These are phyloP conservation scores for Rhinatrema bivittatum DNA, from an alignment of 2,797 vertebrate genomes.

Conservation along the genomic window DNA sequence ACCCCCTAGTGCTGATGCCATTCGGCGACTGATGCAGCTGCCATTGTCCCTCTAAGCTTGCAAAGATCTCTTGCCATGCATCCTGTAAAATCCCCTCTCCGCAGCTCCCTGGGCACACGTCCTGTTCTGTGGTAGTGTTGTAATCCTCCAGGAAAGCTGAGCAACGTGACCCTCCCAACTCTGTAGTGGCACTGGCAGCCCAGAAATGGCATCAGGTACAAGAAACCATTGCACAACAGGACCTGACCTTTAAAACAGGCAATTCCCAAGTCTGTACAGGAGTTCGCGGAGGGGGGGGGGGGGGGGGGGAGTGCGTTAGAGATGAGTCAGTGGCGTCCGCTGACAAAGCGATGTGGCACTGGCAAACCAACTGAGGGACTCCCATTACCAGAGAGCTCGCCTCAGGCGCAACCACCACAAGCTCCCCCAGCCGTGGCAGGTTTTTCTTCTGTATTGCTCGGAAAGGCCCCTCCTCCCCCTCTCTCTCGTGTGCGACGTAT, in stretches of 20 bases:
- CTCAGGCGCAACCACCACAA: neutral
- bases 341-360: neutral
- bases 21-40: neutral
- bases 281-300: too few relatives aligned
- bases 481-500: too few relatives aligned
- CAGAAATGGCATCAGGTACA: constrained; percentile 9
- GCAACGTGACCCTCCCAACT: constrained; percentile 1
- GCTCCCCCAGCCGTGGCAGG: constrained; percentile 14
- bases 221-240: constrained; percentile 9
- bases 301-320: neutral
- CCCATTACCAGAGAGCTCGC: neutral
- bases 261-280: neutral
- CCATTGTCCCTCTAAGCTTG: constrained; percentile 10
- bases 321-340: neutral
- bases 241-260: too few relatives aligned
- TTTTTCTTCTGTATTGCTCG: constrained; percentile 40
- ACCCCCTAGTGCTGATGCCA: too few relatives aligned
- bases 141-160: neutral
- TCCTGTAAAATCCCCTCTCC: neutral
- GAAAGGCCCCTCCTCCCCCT: constrained; percentile 16
- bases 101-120: neutral
- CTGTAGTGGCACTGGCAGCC: neutral
- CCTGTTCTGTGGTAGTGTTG: neutral
- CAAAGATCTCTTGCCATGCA: neutral
- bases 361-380: neutral